Evolutionary conservation across 1,140 invertebrate species (phyloP).

Genomic region (Pseudomyrmex gracilis): DNA sequence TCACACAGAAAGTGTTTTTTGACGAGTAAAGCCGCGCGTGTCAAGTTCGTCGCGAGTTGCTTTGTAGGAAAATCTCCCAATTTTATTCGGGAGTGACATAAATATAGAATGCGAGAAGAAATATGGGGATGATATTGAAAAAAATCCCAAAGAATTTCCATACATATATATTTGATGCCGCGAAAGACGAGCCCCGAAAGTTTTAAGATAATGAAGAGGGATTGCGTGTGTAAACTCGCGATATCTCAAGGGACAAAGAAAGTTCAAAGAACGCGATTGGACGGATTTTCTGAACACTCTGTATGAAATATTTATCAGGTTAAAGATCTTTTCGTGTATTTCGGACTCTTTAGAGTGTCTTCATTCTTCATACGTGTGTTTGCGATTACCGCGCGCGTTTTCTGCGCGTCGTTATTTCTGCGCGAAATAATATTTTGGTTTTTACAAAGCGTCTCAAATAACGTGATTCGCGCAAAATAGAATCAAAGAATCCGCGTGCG

Average conservation of each 20-base stretch:
- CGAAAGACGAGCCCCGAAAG: background rate
- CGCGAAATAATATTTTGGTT: background rate
- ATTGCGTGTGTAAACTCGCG: background rate
- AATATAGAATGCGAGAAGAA: no score
- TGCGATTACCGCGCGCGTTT: background rate
- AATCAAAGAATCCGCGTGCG: background rate
- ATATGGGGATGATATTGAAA: no score
- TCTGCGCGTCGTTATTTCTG: background rate
- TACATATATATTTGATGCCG: no score
- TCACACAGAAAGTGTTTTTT: no score
- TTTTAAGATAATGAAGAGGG: background rate
- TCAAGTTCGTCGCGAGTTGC: no score
- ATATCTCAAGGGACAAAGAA: slow-evolving; percentile 1
- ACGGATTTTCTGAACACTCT: slow-evolving; percentile 1
- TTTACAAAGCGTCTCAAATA: background rate
- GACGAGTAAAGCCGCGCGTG: no score
- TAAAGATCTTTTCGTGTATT: slow-evolving; percentile 20
- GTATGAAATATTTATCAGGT: slow-evolving; percentile 47
- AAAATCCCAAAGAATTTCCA: no score
- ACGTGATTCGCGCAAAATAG: background rate
- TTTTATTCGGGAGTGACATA: no score
- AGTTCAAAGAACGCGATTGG: slow-evolving; percentile 5
- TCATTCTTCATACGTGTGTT: background rate
- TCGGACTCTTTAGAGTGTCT: background rate
- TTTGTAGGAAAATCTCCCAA: no score